phyloP scores from a whole-genome alignment of 1,140 invertebrate genomes.

The Pseudobourletiella spinata region DNA sequence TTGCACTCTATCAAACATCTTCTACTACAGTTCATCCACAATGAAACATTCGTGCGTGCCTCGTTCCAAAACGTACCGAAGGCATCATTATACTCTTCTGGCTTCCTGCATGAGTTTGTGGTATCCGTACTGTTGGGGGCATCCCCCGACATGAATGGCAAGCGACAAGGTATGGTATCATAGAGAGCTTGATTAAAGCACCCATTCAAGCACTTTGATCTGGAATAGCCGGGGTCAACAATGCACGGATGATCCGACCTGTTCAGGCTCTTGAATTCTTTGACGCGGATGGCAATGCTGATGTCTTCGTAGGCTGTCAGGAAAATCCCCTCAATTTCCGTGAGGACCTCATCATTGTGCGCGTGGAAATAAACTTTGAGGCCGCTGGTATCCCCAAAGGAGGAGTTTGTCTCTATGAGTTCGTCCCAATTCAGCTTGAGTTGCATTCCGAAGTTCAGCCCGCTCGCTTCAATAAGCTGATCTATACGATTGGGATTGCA shows the following conservation, averaged over 20 bases:
- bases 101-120: not conserved
- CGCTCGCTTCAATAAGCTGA: conserved; percentile 6
- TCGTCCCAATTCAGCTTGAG: conserved; percentile 14
- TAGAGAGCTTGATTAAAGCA: conserved; percentile 12
- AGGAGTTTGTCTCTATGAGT: not conserved
- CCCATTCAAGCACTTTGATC: conserved; percentile 15
- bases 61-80: conserved; percentile 12
- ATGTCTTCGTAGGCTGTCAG: conserved; percentile 12
- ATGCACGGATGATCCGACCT: conserved; percentile 14
- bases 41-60: conserved; percentile 5
- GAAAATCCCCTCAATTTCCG: conserved; percentile 17
- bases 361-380: conserved; percentile 18
- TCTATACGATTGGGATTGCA: not conserved
- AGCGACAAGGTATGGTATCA: not conserved
- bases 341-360: conserved; percentile 9
- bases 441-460: conserved; percentile 14
- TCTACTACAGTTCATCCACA: conserved; percentile 16
- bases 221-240: not conserved
- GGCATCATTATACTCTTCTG: conserved; percentile 4
- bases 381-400: conserved; percentile 1
- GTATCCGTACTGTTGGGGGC: not conserved
- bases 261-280: conserved; percentile 20
- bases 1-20: conserved; percentile 17
- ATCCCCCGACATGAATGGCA: not conserved
- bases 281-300: conserved; percentile 17